phyloP scores from a whole-genome alignment of 2,888 invertebrate species.

The Nezara viridula region DNA sequence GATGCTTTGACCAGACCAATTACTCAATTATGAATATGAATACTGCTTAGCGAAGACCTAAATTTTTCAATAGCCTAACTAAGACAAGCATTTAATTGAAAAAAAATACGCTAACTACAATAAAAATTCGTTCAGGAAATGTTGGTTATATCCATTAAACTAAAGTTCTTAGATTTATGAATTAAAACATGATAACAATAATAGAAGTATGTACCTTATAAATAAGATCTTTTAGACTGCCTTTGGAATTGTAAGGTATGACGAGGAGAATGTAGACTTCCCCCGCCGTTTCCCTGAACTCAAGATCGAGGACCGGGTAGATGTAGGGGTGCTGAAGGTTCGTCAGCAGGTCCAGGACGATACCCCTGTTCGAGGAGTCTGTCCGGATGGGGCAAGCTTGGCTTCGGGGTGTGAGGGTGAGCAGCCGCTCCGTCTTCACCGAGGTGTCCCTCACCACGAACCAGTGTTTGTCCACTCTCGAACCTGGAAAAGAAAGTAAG shows the following conservation, averaged over 20 bases:
- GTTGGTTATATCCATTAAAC: too few relatives aligned
- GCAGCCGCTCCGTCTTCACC: constrained; percentile 82
- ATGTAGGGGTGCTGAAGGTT: constrained; percentile 93
- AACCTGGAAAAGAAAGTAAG: constrained; percentile 71
- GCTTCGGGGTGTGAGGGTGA: constrained; percentile 77
- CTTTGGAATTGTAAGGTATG: constrained; percentile 85
- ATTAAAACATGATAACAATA: too few relatives aligned
- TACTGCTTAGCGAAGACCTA: too few relatives aligned
- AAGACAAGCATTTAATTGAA: too few relatives aligned
- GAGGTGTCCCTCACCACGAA: constrained; percentile 88
- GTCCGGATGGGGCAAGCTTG: constrained; percentile 80
- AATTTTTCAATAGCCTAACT: too few relatives aligned
- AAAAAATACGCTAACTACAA: too few relatives aligned
- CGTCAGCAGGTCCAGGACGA: constrained; percentile 85
- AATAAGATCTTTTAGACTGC: constrained; percentile 91
- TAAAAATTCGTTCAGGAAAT: too few relatives aligned
- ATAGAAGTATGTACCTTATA: constrained; percentile 76
- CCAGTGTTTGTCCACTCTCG: constrained; percentile 90
- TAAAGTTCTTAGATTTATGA: too few relatives aligned
- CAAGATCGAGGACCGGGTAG: constrained; percentile 89
- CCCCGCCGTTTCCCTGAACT: constrained; percentile 72
- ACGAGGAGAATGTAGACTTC: constrained; percentile 78
- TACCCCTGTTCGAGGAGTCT: constrained; percentile 76
- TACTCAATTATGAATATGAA: too few relatives aligned
- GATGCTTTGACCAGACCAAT: too few relatives aligned